These are phyloP conservation scores for Apostichopus parvimensis DNA, from an alignment of 35 echinoderm and acorn worm genomes.

Conservation along the genomic window DNA sequence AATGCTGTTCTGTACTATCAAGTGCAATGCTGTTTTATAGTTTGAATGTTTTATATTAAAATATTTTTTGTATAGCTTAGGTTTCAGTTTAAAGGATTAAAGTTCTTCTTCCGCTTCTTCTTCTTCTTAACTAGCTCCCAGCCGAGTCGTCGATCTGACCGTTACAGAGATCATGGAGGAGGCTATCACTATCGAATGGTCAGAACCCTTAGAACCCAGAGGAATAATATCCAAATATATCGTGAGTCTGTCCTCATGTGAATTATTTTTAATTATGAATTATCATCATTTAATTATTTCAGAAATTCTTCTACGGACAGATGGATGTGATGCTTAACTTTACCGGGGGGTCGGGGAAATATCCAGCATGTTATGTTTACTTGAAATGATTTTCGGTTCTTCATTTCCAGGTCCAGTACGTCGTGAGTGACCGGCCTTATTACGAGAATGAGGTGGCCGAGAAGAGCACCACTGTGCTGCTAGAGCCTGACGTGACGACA, in stretches of 20 bases:
- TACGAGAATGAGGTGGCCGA: not conserved
- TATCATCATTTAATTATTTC: no score
- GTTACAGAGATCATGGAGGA: not conserved
- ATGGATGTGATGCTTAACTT: not conserved
- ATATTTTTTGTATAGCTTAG: no score
- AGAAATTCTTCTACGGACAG: no score
- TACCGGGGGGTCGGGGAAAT: no score
- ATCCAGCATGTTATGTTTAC: no score
- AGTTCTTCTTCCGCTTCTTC: no score
- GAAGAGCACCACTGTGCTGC: not conserved
- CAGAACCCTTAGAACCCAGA: conserved; percentile 1
- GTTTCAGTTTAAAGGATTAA: no score
- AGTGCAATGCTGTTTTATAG: no score
- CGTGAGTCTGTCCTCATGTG: not conserved
- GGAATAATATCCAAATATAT: conserved; percentile 24
- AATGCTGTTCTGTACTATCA: no score
- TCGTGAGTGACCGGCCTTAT: conserved; percentile 9
- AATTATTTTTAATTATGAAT: not conserved
- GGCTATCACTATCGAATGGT: not conserved
- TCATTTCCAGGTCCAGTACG: not conserved
- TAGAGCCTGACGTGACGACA: not conserved
- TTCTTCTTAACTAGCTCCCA: not conserved
- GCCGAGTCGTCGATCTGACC: conserved; percentile 2
- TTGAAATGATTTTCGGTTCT: not conserved
- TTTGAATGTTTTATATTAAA: no score